phyloP scores from a whole-genome alignment of 2,797 vertebrate genomes.

The Chaenodraco wilsoni region DNA sequence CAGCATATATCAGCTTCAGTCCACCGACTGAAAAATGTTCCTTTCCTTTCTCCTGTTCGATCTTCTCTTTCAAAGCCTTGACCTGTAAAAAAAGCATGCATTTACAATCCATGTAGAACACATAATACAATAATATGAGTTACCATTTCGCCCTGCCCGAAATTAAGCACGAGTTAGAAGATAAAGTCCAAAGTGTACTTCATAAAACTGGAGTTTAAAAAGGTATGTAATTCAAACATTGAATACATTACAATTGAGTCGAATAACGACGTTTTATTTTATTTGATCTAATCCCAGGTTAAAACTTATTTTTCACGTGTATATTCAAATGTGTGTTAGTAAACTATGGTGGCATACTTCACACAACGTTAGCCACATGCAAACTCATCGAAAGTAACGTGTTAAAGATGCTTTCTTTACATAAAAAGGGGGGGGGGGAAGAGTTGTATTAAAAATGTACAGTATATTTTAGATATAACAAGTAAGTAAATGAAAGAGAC shows the following conservation, averaged over 20 bases:
- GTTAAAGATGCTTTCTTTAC: not conserved
- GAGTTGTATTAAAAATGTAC: not conserved
- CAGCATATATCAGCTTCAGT: constrained; percentile 97
- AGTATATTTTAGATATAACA: too few relatives aligned
- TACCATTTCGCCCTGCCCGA: not conserved
- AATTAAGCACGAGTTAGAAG: not conserved
- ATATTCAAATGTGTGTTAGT: too few relatives aligned
- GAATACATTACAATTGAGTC: not conserved
- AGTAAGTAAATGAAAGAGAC: too few relatives aligned
- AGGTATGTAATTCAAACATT: too few relatives aligned
- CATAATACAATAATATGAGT: not conserved
- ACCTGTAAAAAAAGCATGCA: constrained; percentile 81
- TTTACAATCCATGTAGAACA: not conserved
- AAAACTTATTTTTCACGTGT: not conserved
- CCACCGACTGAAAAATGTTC: constrained; percentile 92
- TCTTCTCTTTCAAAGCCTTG: constrained; percentile 93
- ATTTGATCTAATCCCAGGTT: not conserved
- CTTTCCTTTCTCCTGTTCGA: constrained; percentile 93
- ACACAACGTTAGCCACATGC: not conserved
- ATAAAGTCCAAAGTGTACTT: constrained; percentile 45
- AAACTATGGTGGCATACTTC: not conserved
- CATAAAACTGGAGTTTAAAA: not conserved
- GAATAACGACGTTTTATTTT: not conserved
- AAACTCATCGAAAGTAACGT: not conserved
- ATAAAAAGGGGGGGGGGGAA: not conserved